Percentiles rank a stretch among this genome's conserved stretches.
Conservation (phyloP, 2,113 vertebrate genomes). For the Brachyhypopomus gauderio region DNA sequence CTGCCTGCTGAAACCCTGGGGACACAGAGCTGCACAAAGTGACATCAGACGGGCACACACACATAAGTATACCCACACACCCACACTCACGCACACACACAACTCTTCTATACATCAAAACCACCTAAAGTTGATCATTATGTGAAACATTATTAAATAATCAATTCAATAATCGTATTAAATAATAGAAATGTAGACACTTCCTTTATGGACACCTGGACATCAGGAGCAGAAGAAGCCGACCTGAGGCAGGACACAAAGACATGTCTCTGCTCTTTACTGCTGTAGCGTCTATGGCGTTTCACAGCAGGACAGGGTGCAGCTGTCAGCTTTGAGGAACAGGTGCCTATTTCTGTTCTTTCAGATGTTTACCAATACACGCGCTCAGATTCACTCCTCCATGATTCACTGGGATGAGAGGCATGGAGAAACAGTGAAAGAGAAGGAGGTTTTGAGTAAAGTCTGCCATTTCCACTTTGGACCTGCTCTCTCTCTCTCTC, state of each 20-base stretch:
- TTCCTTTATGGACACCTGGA: conserved; percentile 12
- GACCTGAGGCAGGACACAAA: no score
- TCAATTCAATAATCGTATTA: no score
- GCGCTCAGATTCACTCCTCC: conserved; percentile 74
- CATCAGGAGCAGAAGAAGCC: no score
- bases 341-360: conserved; percentile 78
- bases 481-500: conserved; percentile 62
- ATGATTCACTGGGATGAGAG: conserved; percentile 68
- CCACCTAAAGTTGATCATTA: conserved; percentile 61
- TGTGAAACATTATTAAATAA: conserved; percentile 46
- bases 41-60: conserved; percentile 6
- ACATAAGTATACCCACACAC: not conserved
- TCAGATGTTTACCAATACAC: conserved; percentile 76
- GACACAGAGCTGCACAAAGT: conserved; percentile 14
- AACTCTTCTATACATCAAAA: not conserved
- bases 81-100: not conserved
- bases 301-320: no score
- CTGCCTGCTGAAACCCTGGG: conserved; percentile 66
- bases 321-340: conserved; percentile 64
- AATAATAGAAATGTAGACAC: no score
- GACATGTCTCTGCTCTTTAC: conserved; percentile 45
- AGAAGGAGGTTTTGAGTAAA: conserved; percentile 66
- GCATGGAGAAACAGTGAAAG: conserved; percentile 56
- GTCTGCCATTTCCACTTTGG: conserved; percentile 72
- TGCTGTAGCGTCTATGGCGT: conserved; percentile 59